A percentile compares a stretch with the other conserved stretches of the same genome.
Evolutionary conservation across 2,888 invertebrate genomes (phyloP).

Genomic region (Leucophora obtusa): DNA sequence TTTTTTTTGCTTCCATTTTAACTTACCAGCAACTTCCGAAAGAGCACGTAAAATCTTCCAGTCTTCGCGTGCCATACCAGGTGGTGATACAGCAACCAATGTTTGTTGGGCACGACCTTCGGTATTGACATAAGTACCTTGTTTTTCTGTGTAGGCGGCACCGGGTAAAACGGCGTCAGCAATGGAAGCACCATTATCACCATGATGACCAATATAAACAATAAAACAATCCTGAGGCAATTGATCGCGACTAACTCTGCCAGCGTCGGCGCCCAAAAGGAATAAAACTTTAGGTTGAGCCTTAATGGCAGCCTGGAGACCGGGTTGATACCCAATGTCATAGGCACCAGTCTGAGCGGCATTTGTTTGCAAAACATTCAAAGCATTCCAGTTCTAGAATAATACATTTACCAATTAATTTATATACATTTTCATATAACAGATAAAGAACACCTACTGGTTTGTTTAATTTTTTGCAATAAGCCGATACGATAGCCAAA

Average conservation of each 20-base stretch:
- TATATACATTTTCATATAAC: constrained; percentile 7
- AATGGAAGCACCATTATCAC: constrained; percentile 93
- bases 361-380: constrained; percentile 96
- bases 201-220: constrained; percentile 97
- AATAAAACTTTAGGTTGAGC: constrained; percentile 89
- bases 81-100: constrained; percentile 90
- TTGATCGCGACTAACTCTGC: constrained; percentile 86
- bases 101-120: constrained; percentile 98
- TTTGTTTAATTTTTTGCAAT: constrained; percentile 83
- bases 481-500: constrained; percentile 85
- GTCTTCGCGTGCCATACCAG: constrained; percentile 95
- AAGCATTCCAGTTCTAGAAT: constrained; percentile 84
- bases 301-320: constrained; percentile 82
- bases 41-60: constrained; percentile 99
- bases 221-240: constrained; percentile 90
- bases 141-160: constrained; percentile 99
- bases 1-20: background rate
- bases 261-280: constrained; percentile 96
- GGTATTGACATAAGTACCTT: constrained; percentile 97
- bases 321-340: constrained; percentile 94
- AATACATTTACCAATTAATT: constrained; percentile 13
- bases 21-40: constrained; percentile 88
- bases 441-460: constrained; percentile 75
- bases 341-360: constrained; percentile 96
- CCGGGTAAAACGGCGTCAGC: constrained; percentile 97